Base-by-base conservation (phyloP, 2,797 vertebrate genomes). In the Cephalopachus bancanus region DNA sequence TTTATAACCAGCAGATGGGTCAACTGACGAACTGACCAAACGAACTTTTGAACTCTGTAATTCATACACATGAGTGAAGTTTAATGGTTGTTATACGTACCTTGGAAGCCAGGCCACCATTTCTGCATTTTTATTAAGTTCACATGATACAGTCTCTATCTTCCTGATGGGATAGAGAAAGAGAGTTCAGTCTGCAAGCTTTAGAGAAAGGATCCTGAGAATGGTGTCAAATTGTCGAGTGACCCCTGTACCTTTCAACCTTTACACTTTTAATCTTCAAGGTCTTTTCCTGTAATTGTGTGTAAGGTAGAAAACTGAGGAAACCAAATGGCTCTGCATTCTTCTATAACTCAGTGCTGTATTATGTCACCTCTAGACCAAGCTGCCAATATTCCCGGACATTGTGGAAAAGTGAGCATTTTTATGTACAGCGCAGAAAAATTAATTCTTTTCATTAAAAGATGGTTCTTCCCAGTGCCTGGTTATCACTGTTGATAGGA, bases 61-160 rank as follows among this genome's bases (percentile, higher is more conserved):
- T 83, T 81, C 62, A 60, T 87, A 72, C 57, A 62, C 83, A 69
- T 86, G 64, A 83, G 22, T 89, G 7, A 71, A 92, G 28, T 64
- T 92, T 90, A 72, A 37, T 92, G 8, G 84, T 72, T 84, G 53
- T 72, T 22, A n/a, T 67, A n/a, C 20, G 1, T 65, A 81, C n/a
- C 67, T 85, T 83, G 51, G 93, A 87, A 96, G 44, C n/a, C 84
- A 80, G 49, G 30, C 55, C 26, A 92, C 83, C 15, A 62, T 86
- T 67, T 84, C 65, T 79, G 33, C 26, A 93, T 83, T 93, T 91
- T 83, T 10, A 75, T 67, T 80, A 81, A n/a, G 80, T 83, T 89
- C 44, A 49, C 88, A 7, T 78, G 89, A 86, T 55, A 30, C 0
- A 1, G n/a, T 64, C 65, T 91, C 55, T 87, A 69, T 83, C 95